Evolutionary conservation across 2,888 invertebrate genomes (phyloP).

Genomic region (Drosophila peninsularis): DNA sequence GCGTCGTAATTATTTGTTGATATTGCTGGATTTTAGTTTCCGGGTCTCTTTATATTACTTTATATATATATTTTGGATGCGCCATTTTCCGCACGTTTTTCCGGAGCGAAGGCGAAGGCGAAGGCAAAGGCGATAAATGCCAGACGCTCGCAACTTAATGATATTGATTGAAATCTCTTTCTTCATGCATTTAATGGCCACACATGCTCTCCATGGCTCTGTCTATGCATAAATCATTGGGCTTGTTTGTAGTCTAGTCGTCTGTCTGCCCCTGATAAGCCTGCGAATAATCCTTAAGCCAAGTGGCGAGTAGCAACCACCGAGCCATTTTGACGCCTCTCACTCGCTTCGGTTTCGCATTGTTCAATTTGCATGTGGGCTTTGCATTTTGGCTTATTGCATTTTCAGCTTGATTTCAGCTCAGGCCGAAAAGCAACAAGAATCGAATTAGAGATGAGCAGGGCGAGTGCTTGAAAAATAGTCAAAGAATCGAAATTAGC

Average conservation of each 20-base stretch:
- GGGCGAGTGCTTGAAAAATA: not conserved
- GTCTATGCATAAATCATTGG: conserved; percentile 28
- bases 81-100: conserved; percentile 65
- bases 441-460: conserved; percentile 22
- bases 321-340: conserved; percentile 34
- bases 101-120: conserved; percentile 23
- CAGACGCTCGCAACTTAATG: conserved; percentile 40
- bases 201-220: conserved; percentile 2
- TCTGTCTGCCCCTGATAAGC: conserved; percentile 51
- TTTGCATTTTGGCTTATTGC: conserved; percentile 37
- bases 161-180: conserved; percentile 47
- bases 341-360: conserved; percentile 7
- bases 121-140: conserved; percentile 41
- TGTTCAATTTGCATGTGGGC: conserved; percentile 40
- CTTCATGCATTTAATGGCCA: conserved; percentile 35
- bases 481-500: no score
- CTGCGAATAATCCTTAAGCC: conserved; percentile 45
- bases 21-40: conserved; percentile 53
- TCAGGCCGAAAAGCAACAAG: conserved; percentile 2
- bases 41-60: conserved; percentile 28
- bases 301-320: conserved; percentile 38
- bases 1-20: conserved; percentile 59
- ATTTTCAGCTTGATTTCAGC: conserved; percentile 31
- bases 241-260: conserved; percentile 13
- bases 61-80: conserved; percentile 44